Percentiles rank a stretch among this genome's conserved stretches.
These are phyloP conservation scores for Sisor rabdophorus DNA, from an alignment of 2,113 vertebrate genomes.

Conservation along the genomic window DNA sequence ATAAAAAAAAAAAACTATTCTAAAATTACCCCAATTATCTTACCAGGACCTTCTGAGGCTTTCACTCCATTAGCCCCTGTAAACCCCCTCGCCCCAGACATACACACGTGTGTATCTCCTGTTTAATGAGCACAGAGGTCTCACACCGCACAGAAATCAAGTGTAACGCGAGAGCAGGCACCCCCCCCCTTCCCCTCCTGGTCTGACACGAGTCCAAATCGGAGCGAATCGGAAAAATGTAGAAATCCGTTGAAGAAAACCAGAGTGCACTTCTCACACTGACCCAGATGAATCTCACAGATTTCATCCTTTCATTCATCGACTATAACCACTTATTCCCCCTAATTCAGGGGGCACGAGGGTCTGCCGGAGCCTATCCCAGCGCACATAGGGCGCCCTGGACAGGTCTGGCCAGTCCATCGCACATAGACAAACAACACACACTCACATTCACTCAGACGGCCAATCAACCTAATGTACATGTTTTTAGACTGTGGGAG, in stretches of 20 bases:
- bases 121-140: constrained; percentile 29
- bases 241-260: neutral
- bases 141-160: constrained; percentile 12
- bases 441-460: no score
- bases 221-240: neutral
- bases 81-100: constrained; percentile 16
- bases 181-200: no score
- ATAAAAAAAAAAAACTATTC: neutral
- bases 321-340: no score
- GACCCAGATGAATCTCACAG: constrained; percentile 3
- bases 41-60: constrained; percentile 2
- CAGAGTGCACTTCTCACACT: neutral
- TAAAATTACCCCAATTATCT: neutral
- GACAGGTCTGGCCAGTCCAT: no score
- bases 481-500: no score
- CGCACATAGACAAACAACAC: no score
- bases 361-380: no score
- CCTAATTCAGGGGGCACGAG: no score
- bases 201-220: neutral
- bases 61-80: constrained; percentile 25
- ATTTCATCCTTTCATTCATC: no score
- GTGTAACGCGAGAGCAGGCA: constrained; percentile 9
- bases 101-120: constrained; percentile 15
- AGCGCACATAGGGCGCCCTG: no score
- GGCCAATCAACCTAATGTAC: no score